These are phyloP conservation scores for Zygothrica quintamaculata DNA, from an alignment of 2,888 invertebrate species.

Conservation along the genomic window DNA sequence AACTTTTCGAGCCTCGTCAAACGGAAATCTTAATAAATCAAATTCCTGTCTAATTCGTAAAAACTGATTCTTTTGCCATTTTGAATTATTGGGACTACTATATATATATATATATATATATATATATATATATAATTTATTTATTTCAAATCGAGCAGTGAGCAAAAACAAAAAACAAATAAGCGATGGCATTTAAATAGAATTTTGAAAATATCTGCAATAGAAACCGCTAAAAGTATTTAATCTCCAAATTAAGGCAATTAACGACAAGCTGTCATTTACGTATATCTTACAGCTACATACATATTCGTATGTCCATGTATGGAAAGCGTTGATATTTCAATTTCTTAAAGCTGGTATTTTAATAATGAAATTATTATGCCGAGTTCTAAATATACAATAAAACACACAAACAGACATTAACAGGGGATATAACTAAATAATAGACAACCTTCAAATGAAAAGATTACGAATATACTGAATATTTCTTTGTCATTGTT, in stretches of 20 bases:
- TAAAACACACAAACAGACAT: slow-evolving; percentile 67
- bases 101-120: slow-evolving; percentile 3
- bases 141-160: slow-evolving; percentile 38
- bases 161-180: slow-evolving; percentile 42
- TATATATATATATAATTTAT: not conserved
- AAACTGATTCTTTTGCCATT: no score
- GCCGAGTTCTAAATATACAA: slow-evolving; percentile 43
- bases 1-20: no score
- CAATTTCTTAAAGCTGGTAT: slow-evolving; percentile 25
- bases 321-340: not conserved
- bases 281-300: slow-evolving; percentile 38
- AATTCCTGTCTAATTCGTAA: no score
- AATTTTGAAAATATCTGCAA: slow-evolving; percentile 34
- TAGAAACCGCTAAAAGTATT: slow-evolving; percentile 60
- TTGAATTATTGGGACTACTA: slow-evolving; percentile 9
- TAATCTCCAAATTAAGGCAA: slow-evolving; percentile 57
- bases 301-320: slow-evolving; percentile 2
- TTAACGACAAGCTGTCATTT: slow-evolving; percentile 44
- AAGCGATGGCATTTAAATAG: slow-evolving; percentile 66
- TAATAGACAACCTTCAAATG: slow-evolving; percentile 71
- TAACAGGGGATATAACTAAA: slow-evolving; percentile 76
- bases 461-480: slow-evolving; percentile 21
- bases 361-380: slow-evolving; percentile 18
- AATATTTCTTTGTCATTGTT: slow-evolving; percentile 32
- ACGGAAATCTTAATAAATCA: no score